Evolutionary conservation across 2,797 vertebrate species (phyloP), one percentile per base, ranked within the genome.

Genomic region (Tokudaia tokunoshimensis): DNA sequence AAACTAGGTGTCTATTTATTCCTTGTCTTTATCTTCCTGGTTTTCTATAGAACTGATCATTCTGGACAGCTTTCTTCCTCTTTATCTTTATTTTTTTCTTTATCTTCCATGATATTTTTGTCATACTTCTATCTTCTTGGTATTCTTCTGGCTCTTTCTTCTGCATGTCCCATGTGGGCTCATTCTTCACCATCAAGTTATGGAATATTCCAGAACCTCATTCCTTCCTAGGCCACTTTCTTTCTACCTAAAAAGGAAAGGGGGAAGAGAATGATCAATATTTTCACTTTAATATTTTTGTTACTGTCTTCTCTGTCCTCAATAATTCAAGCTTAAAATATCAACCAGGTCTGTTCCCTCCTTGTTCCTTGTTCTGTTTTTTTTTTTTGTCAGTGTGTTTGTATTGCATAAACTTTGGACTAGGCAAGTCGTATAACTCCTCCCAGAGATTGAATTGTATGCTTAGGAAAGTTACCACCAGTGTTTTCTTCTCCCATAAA

Each of bases 251-350:
- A 72, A 20, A 37, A 19, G 8, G 19, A 72, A 72, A 4, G 3
- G 67, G 3, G 17, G 61, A 31, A 19, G 20, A 52, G 47, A 47
- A 0, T 65, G 52, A 82, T 81, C 41, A 34, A 12, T 37, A 86
- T 96, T 94, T 76, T 63, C 34, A 79, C 6, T 91, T 92, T 89
- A 86, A 87, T 61, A 41, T 87, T 91, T 95, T 55, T 67, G 5
- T 82, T 67, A 67, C 29, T 80, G 6, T 83, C 57, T 89, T 87
- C 22, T 13, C 22, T 3, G 83, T 47, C 8, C 1, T 31, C 34
- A 76, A 29, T 59, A 91, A 90, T 81, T 44, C 47, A 95, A 29
- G 31, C 2, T 81, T 67, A 90, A 94, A 74, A 61, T 72, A 72
- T 80, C 29, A 72, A 79, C 3, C 12, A 12, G 44, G 19, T 50